Evolutionary conservation across 2,888 invertebrate genomes (phyloP).

Genomic region (Trachelus iudaicus): DNA sequence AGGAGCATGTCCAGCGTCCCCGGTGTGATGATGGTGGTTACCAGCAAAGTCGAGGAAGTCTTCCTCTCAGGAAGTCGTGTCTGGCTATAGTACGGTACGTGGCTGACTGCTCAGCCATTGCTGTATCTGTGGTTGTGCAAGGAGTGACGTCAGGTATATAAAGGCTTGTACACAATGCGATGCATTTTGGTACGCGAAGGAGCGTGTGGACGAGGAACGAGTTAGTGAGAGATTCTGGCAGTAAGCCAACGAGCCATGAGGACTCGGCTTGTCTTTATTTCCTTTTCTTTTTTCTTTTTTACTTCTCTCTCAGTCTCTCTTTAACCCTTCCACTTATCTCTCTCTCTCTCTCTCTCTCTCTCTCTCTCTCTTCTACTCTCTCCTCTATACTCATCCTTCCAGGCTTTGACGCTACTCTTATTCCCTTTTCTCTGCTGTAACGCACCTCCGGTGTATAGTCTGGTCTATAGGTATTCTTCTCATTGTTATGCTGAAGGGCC

Average conservation of each 20-base stretch:
- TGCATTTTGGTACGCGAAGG: not conserved
- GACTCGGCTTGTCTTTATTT: conserved; percentile 1
- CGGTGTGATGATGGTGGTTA: not conserved
- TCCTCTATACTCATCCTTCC: not conserved
- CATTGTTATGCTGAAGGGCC: not conserved
- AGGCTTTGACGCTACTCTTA: not conserved
- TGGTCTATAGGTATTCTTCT: not conserved
- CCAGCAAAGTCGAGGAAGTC: not conserved
- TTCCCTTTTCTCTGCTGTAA: not conserved
- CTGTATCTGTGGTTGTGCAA: not conserved
- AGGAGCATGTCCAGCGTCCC: not conserved
- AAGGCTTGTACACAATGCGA: not conserved
- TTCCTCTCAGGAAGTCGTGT: not conserved
- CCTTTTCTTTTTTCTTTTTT: not conserved
- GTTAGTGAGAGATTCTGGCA: conserved; percentile 18
- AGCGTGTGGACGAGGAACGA: conserved; percentile 12
- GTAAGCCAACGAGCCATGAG: conserved; percentile 18
- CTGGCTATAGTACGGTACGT: not conserved
- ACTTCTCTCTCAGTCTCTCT: not conserved
- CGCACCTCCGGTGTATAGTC: not conserved
- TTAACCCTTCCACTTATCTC: not conserved
- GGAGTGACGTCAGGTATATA: not conserved
- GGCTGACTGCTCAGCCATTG: not conserved
- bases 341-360: not conserved
- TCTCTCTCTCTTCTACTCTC: not conserved